A percentile compares a stretch with the other conserved stretches of the same genome.
These are phyloP conservation scores for Troglohyphantes excavatus DNA, from an alignment of 2,888 invertebrate species.

Conservation along the genomic window DNA sequence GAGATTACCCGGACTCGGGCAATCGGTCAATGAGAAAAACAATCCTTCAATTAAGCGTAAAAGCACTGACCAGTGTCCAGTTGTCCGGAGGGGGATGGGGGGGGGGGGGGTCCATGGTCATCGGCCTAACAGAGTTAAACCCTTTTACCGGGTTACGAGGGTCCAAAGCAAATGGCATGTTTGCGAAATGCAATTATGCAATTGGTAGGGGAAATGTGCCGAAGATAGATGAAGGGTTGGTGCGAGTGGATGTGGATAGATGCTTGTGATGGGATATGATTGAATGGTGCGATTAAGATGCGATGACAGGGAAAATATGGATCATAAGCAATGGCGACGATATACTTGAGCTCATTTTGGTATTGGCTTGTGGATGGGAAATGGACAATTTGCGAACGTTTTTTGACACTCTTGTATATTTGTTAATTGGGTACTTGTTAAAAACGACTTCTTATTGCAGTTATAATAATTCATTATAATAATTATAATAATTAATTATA, in stretches of 20 bases:
- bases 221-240: constrained; percentile 43
- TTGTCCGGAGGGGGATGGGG: constrained; percentile 53
- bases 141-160: constrained; percentile 46
- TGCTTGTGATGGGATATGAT: constrained; percentile 6
- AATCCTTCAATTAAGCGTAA: constrained; percentile 77
- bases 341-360: not conserved
- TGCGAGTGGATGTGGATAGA: constrained; percentile 8
- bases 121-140: constrained; percentile 60
- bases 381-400: no score
- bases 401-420: no score
- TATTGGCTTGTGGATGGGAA: no score
- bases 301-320: constrained; percentile 4
- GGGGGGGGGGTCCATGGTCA: no score
- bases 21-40: constrained; percentile 78
- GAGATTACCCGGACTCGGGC: constrained; percentile 59
- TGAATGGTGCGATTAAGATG: not conserved
- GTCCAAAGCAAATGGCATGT: constrained; percentile 62
- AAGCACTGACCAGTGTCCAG: constrained; percentile 78
- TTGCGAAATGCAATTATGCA: constrained; percentile 67
- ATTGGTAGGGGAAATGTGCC: constrained; percentile 28
- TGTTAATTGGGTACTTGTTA: no score
- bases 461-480: no score
- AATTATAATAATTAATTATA: no score
- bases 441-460: no score
- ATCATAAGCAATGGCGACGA: not conserved